Percentiles rank a stretch among this genome's conserved stretches.
Evolutionary conservation across 2,113 vertebrate genomes (phyloP).

Genomic region (Lycocorax pyrrhopterus): DNA sequence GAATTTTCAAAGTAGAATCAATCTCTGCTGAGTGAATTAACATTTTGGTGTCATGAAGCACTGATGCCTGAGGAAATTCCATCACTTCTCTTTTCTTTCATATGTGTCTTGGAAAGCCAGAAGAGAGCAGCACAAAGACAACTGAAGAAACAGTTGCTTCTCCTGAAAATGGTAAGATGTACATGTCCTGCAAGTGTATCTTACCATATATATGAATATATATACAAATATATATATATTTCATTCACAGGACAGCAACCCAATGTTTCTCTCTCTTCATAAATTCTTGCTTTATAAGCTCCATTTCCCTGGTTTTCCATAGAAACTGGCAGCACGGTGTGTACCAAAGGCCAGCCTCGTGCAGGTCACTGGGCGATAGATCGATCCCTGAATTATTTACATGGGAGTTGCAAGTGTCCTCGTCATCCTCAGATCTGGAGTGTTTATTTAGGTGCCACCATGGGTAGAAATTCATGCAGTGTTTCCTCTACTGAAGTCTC

Average conservation of each 20-base stretch:
- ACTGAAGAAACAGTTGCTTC: background rate
- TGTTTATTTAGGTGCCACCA: background rate
- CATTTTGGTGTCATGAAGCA: background rate
- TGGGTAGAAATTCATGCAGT: background rate
- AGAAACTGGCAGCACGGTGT: background rate
- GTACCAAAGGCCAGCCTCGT: background rate
- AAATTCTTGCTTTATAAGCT: background rate
- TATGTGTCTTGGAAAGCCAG: background rate
- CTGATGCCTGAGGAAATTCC: background rate
- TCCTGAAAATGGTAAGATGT: background rate
- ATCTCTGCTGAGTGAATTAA: background rate
- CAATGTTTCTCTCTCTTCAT: background rate
- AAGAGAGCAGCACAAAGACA: background rate
- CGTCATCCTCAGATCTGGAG: background rate
- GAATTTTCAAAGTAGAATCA: background rate
- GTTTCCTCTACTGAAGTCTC: background rate
- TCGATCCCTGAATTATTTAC: background rate
- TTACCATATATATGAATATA: background rate
- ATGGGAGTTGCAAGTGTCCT: background rate
- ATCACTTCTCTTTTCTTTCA: background rate
- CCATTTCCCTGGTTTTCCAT: background rate
- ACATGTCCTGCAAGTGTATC: background rate
- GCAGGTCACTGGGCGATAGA: accelerated
- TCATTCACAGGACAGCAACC: background rate
- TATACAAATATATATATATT: background rate